Conservation (phyloP, 2,113 vertebrate species). For the Spizaetus ornatus region DNA sequence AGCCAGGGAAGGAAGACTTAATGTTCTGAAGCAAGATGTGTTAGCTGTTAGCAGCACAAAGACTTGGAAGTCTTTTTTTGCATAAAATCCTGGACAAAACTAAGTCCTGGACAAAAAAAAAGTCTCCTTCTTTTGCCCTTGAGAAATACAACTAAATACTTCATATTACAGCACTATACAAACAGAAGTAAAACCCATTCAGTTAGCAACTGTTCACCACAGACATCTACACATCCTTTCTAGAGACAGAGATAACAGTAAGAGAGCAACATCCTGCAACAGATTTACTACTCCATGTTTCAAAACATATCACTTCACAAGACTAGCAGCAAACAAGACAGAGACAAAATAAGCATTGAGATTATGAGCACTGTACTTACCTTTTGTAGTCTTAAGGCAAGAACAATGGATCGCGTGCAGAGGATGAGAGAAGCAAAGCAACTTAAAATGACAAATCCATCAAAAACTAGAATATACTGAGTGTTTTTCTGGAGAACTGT, state of each 20-base stretch:
- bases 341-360: not conserved
- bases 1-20: not conserved
- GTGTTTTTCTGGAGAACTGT: conserved; percentile 86
- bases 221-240: not conserved
- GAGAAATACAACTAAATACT: not conserved
- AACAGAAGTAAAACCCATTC: not conserved
- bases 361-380: conserved; percentile 58
- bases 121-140: not conserved
- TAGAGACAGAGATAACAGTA: not conserved
- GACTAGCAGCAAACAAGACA: not conserved
- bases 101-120: not conserved
- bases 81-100: not conserved
- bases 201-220: not conserved
- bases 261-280: not conserved
- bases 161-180: not conserved
- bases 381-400: conserved; percentile 86
- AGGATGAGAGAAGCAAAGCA: conserved; percentile 87
- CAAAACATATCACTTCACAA: not conserved
- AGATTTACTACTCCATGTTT: not conserved
- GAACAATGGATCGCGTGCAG: conserved; percentile 89
- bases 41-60: not conserved
- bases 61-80: not conserved
- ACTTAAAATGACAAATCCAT: conserved; percentile 85
- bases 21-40: not conserved
- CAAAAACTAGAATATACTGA: conserved; percentile 87